Evolutionary conservation across 1,140 invertebrate genomes (phyloP).

Genomic region (Drosophila asahinai): DNA sequence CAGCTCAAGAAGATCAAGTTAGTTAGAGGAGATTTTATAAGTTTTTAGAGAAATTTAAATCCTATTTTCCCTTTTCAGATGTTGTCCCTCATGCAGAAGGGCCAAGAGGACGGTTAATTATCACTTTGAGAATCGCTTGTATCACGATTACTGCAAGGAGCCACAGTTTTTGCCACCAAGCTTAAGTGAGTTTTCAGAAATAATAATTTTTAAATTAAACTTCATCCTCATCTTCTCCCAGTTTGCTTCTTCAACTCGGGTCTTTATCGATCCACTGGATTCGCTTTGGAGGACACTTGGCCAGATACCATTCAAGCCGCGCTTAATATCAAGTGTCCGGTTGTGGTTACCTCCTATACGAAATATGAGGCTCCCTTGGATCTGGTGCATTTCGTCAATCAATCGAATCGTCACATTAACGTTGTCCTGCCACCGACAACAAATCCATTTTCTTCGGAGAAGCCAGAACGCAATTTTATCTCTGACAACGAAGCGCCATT

Average conservation of each 20-base stretch:
- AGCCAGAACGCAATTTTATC: slow-evolving; percentile 91
- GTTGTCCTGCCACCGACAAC: slow-evolving; percentile 86
- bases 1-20: slow-evolving; percentile 77
- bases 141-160: slow-evolving; percentile 87
- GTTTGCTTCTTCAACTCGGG: slow-evolving; percentile 91
- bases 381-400: slow-evolving; percentile 86
- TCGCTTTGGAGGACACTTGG: slow-evolving; percentile 88
- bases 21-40: not conserved
- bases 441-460: slow-evolving; percentile 89
- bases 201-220: not conserved
- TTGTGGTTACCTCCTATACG: slow-evolving; percentile 89
- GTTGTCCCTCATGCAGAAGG: slow-evolving; percentile 69
- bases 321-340: slow-evolving; percentile 86
- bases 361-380: slow-evolving; percentile 88
- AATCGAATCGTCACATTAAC: slow-evolving; percentile 84
- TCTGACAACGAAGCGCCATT: slow-evolving; percentile 89
- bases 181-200: slow-evolving; percentile 85
- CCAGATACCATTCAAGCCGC: slow-evolving; percentile 87
- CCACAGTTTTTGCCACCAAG: slow-evolving; percentile 86
- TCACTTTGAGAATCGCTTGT: slow-evolving; percentile 85
- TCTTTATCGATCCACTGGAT: slow-evolving; percentile 88
- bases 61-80: slow-evolving; percentile 36
- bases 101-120: slow-evolving; percentile 64
- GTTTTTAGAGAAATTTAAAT: not conserved
- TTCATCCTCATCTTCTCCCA: slow-evolving; percentile 41